Conservation (phyloP, 2,797 vertebrate genomes). For the Chlorospingus flavigularis region DNA sequence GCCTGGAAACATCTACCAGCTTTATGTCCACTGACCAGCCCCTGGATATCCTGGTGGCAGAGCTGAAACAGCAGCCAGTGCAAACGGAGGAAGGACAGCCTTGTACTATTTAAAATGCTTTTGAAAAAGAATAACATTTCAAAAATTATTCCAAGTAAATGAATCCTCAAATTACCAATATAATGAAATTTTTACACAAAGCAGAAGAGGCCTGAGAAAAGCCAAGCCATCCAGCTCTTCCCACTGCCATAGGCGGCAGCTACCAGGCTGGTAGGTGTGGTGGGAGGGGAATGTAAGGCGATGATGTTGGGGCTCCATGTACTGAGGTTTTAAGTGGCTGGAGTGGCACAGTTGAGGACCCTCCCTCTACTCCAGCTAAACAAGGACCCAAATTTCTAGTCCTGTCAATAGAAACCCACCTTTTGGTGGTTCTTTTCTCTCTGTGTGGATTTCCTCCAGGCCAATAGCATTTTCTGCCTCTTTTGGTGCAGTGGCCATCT, state of each 20-base stretch:
- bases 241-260: not conserved
- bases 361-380: not conserved
- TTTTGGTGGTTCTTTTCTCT: slow-evolving; percentile 30
- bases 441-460: slow-evolving; percentile 54
- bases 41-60: not conserved
- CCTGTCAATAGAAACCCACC: slow-evolving; percentile 18
- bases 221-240: not conserved
- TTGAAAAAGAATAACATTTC: not conserved
- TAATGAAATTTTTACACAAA: not conserved
- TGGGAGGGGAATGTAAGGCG: not conserved
- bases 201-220: not conserved
- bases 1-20: not conserved
- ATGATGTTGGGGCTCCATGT: not conserved
- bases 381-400: not conserved
- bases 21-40: not conserved
- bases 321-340: not conserved
- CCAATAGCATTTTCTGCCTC: slow-evolving; percentile 37
- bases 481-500: slow-evolving; percentile 35
- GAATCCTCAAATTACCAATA: not conserved
- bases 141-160: not conserved
- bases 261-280: not conserved
- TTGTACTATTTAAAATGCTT: not conserved
- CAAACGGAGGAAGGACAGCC: not conserved
- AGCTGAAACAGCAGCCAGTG: not conserved
- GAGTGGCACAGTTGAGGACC: not conserved